These are phyloP conservation scores for Brachionus rubens DNA, from an alignment of 1,140 invertebrate genomes.

Conservation along the genomic window DNA sequence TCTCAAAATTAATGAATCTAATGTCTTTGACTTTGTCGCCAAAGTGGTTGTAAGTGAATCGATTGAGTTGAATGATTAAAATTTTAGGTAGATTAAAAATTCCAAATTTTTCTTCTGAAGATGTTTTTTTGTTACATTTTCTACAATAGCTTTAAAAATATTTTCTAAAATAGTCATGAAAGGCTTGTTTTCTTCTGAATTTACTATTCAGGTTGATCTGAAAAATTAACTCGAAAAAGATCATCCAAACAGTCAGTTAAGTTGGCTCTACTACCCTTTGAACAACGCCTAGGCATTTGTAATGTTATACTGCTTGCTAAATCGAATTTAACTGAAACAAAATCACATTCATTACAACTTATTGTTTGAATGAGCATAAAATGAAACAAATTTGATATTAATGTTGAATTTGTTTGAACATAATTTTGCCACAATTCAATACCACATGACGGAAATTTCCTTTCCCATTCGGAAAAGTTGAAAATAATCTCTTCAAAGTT, in stretches of 20 bases:
- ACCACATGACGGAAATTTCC: neutral
- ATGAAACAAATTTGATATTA: neutral
- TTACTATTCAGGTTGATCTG: neutral
- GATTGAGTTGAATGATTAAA: slow-evolving; percentile 8
- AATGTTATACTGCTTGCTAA: neutral
- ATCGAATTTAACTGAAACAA: neutral
- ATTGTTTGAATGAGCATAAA: neutral
- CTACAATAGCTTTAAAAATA: neutral
- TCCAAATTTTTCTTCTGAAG: neutral
- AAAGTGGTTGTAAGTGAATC: neutral
- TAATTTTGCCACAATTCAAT: neutral
- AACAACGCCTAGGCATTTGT: neutral
- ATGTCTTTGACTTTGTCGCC: neutral
- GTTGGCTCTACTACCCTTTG: neutral
- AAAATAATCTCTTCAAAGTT: neutral
- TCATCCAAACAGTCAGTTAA: neutral
- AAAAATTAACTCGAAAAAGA: neutral
- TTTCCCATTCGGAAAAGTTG: neutral
- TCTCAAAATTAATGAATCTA: neutral
- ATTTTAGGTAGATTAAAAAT: slow-evolving; percentile 19
- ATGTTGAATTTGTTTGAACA: neutral
- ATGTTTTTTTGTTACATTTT: neutral
- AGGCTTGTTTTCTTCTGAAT: neutral
- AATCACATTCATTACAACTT: neutral
- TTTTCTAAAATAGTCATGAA: neutral